Evolutionary conservation across 2,113 vertebrate species (phyloP), one percentile per base, ranked within the genome.

Genomic region (Irena cyanogastra): DNA sequence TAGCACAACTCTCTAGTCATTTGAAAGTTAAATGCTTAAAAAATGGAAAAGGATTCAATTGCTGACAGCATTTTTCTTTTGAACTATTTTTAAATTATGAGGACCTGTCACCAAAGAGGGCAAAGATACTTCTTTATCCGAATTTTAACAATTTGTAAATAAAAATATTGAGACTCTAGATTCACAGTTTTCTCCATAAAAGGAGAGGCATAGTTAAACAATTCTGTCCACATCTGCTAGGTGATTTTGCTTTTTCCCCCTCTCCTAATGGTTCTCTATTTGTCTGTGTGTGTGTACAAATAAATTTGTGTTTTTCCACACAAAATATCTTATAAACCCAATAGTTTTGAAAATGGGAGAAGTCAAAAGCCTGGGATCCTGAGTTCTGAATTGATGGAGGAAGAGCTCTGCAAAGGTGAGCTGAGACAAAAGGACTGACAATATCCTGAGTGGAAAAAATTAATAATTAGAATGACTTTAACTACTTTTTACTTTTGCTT

Each of bases 201-300:
- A 52, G 12, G 8, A 87, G n/a, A 53, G 4, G 6, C 18, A 53
- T 19, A 57, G 18, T 7, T 70, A 30, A 83, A 77, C 18, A 68
- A 26, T 80, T 72, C 37, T 64, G 12, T 39, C 60, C 63, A 47
- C 13, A 35, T 54, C 27, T 83, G 13, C 11, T 56, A 18, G 14
- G 59, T 3, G 3, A 41, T 63, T 33, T 64, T 86, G 13, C 6
- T 54, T 59, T 33, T 20, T 1, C 1, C 3, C 2, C 2, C 3
- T 11, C 6, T 28, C 18, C 12, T 14, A 76, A 44, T 18, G 1
- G 7, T 72, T 77, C 13, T 79, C 0, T 65, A 5, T 49, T 8
- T 76, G 12, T 15, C 5, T 53, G 1, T 26, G 8, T 21, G 7
- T 7, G 8, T 49, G 12, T 4, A 50, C 22, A 71, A 88, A 78